These are phyloP conservation scores for Deroptyus accipitrinus DNA, from an alignment of 2,113 vertebrate species.

Conservation along the genomic window DNA sequence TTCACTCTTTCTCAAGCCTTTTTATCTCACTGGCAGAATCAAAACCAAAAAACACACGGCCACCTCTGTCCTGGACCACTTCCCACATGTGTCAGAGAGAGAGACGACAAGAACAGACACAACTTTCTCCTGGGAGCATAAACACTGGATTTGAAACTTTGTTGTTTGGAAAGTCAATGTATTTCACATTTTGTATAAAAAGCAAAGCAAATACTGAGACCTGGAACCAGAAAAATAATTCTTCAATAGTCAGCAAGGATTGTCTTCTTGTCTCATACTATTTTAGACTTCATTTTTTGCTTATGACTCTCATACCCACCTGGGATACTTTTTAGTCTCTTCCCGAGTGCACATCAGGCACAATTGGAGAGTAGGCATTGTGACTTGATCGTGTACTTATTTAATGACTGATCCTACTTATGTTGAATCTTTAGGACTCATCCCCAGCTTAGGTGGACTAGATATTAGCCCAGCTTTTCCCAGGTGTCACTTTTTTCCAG, in stretches of 20 bases:
- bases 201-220: neutral
- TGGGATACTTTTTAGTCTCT: neutral
- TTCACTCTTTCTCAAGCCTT: neutral
- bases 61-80: neutral
- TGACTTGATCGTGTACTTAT: neutral
- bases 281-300: neutral
- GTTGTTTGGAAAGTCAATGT: neutral
- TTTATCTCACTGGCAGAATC: neutral
- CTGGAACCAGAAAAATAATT: neutral
- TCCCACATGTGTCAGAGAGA: accelerated
- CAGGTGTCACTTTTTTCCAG: neutral
- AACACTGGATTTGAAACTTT: neutral
- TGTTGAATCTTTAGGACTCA: neutral
- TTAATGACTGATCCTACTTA: neutral
- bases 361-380: neutral
- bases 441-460: neutral
- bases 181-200: neutral
- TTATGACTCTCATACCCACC: neutral
- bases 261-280: neutral
- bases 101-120: neutral
- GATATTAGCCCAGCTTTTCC: neutral
- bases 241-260: neutral
- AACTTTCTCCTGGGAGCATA: neutral
- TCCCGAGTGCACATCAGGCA: neutral
- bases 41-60: neutral